Evolutionary conservation across 2,113 vertebrate genomes (phyloP).

Genomic region (Ameiurus melas): DNA sequence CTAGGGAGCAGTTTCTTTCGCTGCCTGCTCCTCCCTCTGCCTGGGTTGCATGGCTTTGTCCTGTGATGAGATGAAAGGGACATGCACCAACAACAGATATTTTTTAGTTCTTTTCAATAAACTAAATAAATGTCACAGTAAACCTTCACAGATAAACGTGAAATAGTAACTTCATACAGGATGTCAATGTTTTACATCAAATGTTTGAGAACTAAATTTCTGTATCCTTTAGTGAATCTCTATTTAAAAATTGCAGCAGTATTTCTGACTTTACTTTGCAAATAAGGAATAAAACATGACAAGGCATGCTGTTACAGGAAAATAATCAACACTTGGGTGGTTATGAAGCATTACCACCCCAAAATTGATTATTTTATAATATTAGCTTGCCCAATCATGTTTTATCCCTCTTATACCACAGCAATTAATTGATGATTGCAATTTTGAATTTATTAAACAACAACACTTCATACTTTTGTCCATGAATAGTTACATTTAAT

Average conservation of each 20-base stretch:
- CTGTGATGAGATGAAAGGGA: slow-evolving; percentile 7
- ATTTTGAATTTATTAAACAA: background rate
- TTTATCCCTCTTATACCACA: background rate
- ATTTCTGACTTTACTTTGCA: background rate
- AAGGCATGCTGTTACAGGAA: background rate
- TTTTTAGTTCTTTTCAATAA: background rate
- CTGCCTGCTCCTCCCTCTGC: slow-evolving; percentile 21
- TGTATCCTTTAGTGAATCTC: background rate
- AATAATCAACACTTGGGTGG: background rate
- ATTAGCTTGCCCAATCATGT: background rate
- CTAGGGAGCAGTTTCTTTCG: slow-evolving; percentile 72
- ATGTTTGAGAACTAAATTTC: background rate
- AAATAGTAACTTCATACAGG: background rate
- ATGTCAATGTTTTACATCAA: background rate
- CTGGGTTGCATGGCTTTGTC: slow-evolving; percentile 21
- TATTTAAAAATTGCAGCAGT: background rate
- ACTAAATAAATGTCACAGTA: background rate
- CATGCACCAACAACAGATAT: background rate
- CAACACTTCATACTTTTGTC: background rate
- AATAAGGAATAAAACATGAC: background rate
- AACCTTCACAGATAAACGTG: background rate
- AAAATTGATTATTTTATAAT: background rate
- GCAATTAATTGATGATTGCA: background rate
- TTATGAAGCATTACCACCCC: background rate
- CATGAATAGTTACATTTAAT: background rate